A percentile compares a stretch with the other conserved stretches of the same genome.
These are phyloP conservation scores for Melanotaenia boesemani DNA, from an alignment of 2,797 vertebrate species.

Conservation along the genomic window DNA sequence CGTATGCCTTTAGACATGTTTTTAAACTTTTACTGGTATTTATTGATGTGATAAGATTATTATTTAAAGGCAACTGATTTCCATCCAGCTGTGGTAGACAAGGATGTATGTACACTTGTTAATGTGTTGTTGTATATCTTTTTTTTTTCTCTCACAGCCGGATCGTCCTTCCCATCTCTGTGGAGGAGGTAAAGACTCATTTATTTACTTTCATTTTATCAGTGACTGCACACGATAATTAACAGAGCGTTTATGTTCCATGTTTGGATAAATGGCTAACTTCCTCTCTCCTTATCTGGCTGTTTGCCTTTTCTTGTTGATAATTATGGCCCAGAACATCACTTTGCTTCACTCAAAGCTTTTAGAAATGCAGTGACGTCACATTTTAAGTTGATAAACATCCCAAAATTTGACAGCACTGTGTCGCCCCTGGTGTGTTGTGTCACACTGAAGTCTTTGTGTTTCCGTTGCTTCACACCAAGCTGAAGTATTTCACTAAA, in stretches of 20 bases:
- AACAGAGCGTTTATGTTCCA: not conserved
- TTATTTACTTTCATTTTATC: conserved; percentile 6
- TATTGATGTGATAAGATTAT: not conserved
- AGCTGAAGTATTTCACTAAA: conserved; percentile 35
- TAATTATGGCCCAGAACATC: not conserved
- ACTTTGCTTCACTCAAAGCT: no score
- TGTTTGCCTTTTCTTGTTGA: not conserved
- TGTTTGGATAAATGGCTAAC: not conserved
- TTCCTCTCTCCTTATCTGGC: not conserved
- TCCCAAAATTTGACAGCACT: not conserved
- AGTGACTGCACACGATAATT: not conserved
- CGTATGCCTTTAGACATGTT: not conserved
- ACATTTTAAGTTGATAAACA: not conserved
- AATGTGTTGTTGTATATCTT: not conserved
- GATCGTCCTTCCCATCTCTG: conserved; percentile 93
- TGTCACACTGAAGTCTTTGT: conserved; percentile 31
- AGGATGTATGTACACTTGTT: not conserved
- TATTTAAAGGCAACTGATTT: not conserved
- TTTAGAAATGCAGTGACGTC: not conserved
- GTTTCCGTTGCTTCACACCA: conserved; percentile 24
- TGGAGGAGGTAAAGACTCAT: conserved; percentile 92
- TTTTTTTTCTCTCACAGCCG: conserved; percentile 84
- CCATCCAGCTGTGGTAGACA: not conserved
- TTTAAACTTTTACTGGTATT: not conserved
- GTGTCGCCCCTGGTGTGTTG: not conserved